These are phyloP conservation scores for Urocolius indicus DNA, from an alignment of 2,113 vertebrate species.

Conservation along the genomic window DNA sequence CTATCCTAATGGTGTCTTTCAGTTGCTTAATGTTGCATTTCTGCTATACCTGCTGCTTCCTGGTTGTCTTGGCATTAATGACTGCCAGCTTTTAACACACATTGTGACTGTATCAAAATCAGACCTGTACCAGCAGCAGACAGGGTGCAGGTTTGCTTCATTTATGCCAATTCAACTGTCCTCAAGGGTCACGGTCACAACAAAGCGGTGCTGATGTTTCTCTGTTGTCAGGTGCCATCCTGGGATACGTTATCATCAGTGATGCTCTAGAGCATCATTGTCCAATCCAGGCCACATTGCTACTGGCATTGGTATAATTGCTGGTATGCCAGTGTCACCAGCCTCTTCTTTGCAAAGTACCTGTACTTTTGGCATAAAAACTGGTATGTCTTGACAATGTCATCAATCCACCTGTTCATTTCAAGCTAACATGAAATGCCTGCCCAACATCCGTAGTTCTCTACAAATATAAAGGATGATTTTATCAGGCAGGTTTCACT, in stretches of 20 bases:
- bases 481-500: neutral
- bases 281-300: neutral
- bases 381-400: neutral
- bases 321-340: neutral
- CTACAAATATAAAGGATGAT: neutral
- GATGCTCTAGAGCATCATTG: neutral
- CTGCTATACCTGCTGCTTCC: neutral
- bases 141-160: neutral
- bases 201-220: neutral
- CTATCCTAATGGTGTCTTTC: neutral
- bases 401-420: neutral
- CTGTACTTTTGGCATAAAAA: neutral
- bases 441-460: no score
- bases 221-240: neutral
- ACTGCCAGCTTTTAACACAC: neutral
- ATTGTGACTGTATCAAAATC: neutral
- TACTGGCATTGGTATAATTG: neutral
- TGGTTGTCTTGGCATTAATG: neutral
- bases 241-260: neutral
- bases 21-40: neutral
- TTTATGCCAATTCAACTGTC: neutral
- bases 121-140: neutral
- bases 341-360: neutral
- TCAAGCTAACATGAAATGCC: neutral
- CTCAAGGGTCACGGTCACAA: rapidly evolving